These are phyloP conservation scores for Harpagifer antarcticus DNA, from an alignment of 2,797 vertebrate genomes.

Conservation along the genomic window DNA sequence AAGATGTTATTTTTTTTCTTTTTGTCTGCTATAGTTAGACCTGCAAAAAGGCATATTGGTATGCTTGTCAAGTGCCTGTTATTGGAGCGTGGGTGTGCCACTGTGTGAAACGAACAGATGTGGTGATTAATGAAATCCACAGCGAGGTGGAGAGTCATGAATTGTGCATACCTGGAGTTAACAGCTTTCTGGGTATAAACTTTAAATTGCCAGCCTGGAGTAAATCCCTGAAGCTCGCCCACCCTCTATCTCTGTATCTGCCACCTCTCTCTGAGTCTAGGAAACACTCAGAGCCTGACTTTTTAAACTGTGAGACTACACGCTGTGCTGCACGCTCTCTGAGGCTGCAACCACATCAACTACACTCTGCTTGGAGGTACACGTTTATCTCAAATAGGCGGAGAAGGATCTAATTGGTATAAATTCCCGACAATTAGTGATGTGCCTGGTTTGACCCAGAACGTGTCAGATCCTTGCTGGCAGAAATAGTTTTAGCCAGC, in stretches of 20 bases:
- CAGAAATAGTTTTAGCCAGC: conserved; percentile 2
- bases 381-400: conserved; percentile 29
- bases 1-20: conserved; percentile 32
- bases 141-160: conserved; percentile 26
- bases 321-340: conserved; percentile 33
- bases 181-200: conserved; percentile 43
- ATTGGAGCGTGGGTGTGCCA: conserved; percentile 41
- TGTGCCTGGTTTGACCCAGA: conserved; percentile 26
- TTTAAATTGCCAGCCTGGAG: conserved; percentile 32
- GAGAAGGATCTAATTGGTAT: conserved; percentile 61
- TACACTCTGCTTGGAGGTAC: conserved; percentile 51
- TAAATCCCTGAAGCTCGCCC: conserved; percentile 27
- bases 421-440: conserved; percentile 52
- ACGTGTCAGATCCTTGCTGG: conserved; percentile 40
- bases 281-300: conserved; percentile 39
- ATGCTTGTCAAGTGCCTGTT: conserved; percentile 22
- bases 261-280: conserved; percentile 30
- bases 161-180: conserved; percentile 49
- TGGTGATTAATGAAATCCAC: conserved; percentile 65
- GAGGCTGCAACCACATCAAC: conserved; percentile 46
- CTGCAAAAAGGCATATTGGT: conserved; percentile 36
- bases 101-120: conserved; percentile 50
- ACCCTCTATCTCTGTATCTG: conserved; percentile 17
- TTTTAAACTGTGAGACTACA: conserved; percentile 26
- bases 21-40: conserved; percentile 18